Evolutionary conservation across 2,888 invertebrate genomes (phyloP), one percentile per base, ranked within the genome.

Genomic region (Serrognathus titanus): DNA sequence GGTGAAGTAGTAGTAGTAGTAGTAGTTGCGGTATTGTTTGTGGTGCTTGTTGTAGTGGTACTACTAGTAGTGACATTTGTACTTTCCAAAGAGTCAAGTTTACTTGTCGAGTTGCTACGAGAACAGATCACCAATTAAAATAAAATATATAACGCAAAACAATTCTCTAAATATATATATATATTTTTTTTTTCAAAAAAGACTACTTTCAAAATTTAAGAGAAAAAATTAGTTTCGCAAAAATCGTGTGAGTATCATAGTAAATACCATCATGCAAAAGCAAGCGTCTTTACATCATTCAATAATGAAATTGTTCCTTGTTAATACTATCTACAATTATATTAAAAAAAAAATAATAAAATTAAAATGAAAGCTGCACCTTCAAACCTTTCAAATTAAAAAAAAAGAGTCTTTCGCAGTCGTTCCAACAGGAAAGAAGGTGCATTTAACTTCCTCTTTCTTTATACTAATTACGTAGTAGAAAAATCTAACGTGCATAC

Each of bases 401-500:
- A 57, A 51, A 8, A 38, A 51, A 45, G 51, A 50, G 40, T 50
- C 24, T 48, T 50, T 49, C 37, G 43, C 53, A 37, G 48, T 50
- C 46, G 37, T 35, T 31, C 24, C 4, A 31, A 7, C 24, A 31
- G 24, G 24, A 31, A 31, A 5, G 24, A 31, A 31, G 24, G 24
- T 31, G 24, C 24, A 7, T 31, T 31, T 7, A 3, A 31, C 24
- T 31, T 31, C 7, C 24, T 31, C 1, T 20, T 4, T 20, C 6
- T 31, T 7, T 31, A 31, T 31, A 31, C 24, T 31, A 31, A 31
- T 31, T 31, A 31, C 24, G 24, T 49, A 51, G 58, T 58, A 54
- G 54, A 24, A 62, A 57, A 56, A 61, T 51, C 59, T 62, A 63
- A 65, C 71, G 70, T 74, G 74, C 73, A 69, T 74, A 75, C 74